Evolutionary conservation across 2,113 vertebrate genomes (phyloP).

Genomic region (Zosterops japonicus): DNA sequence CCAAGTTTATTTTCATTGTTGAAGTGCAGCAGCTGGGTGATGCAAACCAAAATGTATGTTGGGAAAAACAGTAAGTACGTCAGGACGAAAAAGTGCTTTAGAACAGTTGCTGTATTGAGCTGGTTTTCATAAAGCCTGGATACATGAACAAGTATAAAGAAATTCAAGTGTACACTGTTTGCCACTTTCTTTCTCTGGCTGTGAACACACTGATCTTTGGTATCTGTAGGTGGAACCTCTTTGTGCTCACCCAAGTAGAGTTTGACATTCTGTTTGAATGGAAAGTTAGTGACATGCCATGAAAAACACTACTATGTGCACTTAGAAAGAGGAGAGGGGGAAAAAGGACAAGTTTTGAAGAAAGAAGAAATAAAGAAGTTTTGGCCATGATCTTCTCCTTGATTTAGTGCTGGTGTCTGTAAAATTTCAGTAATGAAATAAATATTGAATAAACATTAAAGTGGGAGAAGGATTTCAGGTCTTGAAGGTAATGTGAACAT

Average conservation of each 20-base stretch:
- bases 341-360: neutral
- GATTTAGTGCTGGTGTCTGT: neutral
- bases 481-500: neutral
- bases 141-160: neutral
- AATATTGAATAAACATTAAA: neutral
- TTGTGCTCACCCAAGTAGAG: neutral
- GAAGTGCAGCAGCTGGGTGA: constrained; percentile 2
- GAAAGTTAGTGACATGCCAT: neutral
- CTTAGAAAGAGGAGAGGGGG: neutral
- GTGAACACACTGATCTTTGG: neutral
- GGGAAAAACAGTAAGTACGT: neutral
- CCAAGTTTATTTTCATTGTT: constrained; percentile 41
- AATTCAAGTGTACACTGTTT: neutral
- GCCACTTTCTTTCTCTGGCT: neutral
- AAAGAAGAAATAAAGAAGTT: neutral
- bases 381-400: neutral
- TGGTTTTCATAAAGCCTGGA: neutral
- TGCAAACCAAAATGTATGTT: neutral
- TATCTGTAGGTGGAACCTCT: neutral
- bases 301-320: neutral
- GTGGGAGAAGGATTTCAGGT: neutral
- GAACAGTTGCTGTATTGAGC: neutral
- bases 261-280: neutral
- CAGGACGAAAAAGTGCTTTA: neutral
- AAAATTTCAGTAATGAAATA: neutral